Percentiles rank a stretch among this genome's conserved stretches.
Conservation (phyloP, 1,140 invertebrate species). For the Heterodera carotae region DNA sequence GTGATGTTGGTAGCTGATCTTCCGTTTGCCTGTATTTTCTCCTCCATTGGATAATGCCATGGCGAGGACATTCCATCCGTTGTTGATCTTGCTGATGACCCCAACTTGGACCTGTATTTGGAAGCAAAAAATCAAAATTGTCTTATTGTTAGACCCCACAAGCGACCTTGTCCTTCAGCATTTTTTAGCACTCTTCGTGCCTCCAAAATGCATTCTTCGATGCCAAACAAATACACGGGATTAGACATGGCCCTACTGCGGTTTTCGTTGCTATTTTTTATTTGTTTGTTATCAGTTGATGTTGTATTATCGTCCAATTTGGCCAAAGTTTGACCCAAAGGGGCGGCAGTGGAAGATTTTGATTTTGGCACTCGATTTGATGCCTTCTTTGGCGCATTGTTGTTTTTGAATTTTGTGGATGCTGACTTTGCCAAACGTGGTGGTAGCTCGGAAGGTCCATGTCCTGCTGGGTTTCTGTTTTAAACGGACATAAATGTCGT, state of each 20-base stretch:
- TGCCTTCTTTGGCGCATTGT: slow-evolving; percentile 26
- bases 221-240: slow-evolving; percentile 70
- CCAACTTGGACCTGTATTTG: slow-evolving; percentile 55
- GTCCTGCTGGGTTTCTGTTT: not conserved
- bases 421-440: slow-evolving; percentile 1
- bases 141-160: not conserved
- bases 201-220: slow-evolving; percentile 90
- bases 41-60: slow-evolving; percentile 6
- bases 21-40: slow-evolving; percentile 1
- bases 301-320: slow-evolving; percentile 2
- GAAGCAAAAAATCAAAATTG: not conserved
- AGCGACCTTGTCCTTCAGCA: not conserved
- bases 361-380: slow-evolving; percentile 26
- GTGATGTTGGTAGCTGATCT: not conserved
- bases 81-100: slow-evolving; percentile 74
- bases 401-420: slow-evolving; percentile 21
- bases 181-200: slow-evolving; percentile 58
- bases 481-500: slow-evolving; percentile 18
- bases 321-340: not conserved
- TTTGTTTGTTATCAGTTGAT: not conserved
- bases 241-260: not conserved
- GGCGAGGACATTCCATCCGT: slow-evolving; percentile 14
- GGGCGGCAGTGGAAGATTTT: not conserved
- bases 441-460: not conserved
- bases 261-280: not conserved